These are phyloP conservation scores for Channa striata DNA, from an alignment of 2,797 vertebrate genomes.

Conservation along the genomic window DNA sequence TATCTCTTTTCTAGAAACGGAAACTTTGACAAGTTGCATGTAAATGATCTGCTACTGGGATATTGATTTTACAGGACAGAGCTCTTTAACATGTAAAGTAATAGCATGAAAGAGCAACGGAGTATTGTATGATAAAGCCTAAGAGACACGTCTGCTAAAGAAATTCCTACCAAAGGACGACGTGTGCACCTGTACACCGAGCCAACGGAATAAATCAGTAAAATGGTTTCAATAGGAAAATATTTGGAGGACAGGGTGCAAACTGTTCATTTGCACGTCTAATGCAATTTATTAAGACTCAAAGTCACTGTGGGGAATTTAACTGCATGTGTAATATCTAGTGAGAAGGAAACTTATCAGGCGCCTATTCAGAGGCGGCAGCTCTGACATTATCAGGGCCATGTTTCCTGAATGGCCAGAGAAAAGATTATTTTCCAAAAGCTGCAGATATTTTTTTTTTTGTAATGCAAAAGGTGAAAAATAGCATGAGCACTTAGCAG, in stretches of 20 bases:
- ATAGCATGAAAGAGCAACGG: slow-evolving; percentile 8
- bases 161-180: not conserved
- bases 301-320: slow-evolving; percentile 6
- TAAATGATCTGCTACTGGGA: slow-evolving; percentile 33
- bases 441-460: not conserved
- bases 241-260: slow-evolving; percentile 11
- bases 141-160: not conserved
- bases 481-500: not conserved
- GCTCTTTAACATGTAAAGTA: slow-evolving; percentile 15
- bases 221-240: slow-evolving; percentile 3
- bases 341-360: slow-evolving; percentile 41
- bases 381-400: slow-evolving; percentile 1
- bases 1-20: slow-evolving; percentile 8
- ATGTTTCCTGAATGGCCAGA: not conserved
- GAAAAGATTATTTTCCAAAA: not conserved
- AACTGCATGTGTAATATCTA: slow-evolving; percentile 18
- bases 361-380: slow-evolving; percentile 11
- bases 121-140: not conserved
- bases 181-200: not conserved
- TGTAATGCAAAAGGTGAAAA: not conserved
- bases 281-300: slow-evolving; percentile 19
- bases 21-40: slow-evolving; percentile 34
- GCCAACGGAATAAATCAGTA: not conserved
- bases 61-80: slow-evolving; percentile 40
- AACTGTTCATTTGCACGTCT: slow-evolving; percentile 20